A percentile compares a stretch with the other conserved stretches of the same genome.
phyloP scores from a whole-genome alignment of 53 echinoderm and acorn worm species.

The Holothuria leucospilota region DNA sequence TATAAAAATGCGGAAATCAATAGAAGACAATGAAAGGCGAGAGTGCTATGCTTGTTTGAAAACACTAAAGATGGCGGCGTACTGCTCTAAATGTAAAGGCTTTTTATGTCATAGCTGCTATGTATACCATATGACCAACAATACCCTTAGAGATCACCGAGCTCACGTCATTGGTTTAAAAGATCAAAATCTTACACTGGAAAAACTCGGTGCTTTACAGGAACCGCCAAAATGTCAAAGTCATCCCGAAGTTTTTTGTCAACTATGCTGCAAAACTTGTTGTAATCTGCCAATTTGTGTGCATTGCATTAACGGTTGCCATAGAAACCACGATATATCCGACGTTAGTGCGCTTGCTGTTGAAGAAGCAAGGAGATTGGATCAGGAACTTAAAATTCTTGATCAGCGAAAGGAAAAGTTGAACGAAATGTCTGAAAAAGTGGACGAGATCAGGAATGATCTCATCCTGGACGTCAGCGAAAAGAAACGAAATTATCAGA shows the following conservation, averaged over 20 bases:
- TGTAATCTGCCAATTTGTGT: not conserved
- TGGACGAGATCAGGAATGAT: not conserved
- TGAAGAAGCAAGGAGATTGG: too few species aligned
- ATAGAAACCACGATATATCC: not conserved
- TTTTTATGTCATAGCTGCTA: not conserved
- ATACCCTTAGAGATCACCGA: not conserved
- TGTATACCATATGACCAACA: not conserved
- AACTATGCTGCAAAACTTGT: conserved; percentile 5
- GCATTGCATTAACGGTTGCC: not conserved
- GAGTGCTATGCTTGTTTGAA: not conserved
- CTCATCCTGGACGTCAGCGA: not conserved
- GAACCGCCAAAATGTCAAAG: not conserved
- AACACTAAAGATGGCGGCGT: not conserved
- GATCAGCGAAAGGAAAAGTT: not conserved
- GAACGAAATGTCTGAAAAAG: not conserved
- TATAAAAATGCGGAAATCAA: not conserved
- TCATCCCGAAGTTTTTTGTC: not conserved
- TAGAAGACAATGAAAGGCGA: not conserved
- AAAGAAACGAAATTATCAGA: not conserved
- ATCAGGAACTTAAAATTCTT: not conserved
- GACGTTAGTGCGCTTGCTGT: not conserved
- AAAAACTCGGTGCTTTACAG: not conserved
- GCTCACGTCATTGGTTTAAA: not conserved
- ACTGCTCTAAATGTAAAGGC: conserved; percentile 6
- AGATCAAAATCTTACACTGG: too few species aligned